Evolutionary conservation across 1,140 invertebrate genomes (phyloP).

Genomic region (Drosophila athabasca): DNA sequence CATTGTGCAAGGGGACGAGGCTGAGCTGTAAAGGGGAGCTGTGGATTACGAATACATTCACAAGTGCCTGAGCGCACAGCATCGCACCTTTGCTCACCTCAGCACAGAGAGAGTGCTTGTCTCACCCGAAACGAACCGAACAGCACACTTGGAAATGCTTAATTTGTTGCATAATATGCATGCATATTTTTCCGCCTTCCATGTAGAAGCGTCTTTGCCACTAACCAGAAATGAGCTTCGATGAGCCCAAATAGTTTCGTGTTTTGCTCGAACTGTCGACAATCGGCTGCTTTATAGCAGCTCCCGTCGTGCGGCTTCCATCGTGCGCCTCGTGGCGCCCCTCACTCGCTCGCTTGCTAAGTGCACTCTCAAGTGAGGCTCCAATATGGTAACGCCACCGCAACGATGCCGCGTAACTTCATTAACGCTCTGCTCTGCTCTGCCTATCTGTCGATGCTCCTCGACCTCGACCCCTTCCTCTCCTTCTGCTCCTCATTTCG

Average conservation of each 20-base stretch:
- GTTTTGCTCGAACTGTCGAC: slow-evolving; percentile 29
- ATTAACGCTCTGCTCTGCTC: slow-evolving; percentile 33
- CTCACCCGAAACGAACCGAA: slow-evolving; percentile 1
- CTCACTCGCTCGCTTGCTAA: neutral
- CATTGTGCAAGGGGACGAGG: neutral
- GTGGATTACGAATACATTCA: slow-evolving; percentile 24
- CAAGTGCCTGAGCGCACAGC: slow-evolving; percentile 18
- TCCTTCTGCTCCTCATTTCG: slow-evolving; percentile 11
- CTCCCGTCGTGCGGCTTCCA: neutral
- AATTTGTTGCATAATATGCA: slow-evolving; percentile 49
- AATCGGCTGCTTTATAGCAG: slow-evolving; percentile 13
- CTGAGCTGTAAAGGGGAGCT: no score
- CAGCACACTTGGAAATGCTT: slow-evolving; percentile 41
- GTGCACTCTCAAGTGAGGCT: no score
- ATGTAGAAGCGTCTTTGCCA: slow-evolving; percentile 2
- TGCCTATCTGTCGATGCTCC: slow-evolving; percentile 1
- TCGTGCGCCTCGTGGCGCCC: no score
- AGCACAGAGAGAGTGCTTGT: neutral
- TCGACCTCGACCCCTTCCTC: neutral
- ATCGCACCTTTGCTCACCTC: neutral
- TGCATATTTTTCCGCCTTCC: slow-evolving; percentile 22
- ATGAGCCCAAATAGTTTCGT: slow-evolving; percentile 56
- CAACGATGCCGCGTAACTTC: slow-evolving; percentile 41
- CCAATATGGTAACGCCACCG: neutral
- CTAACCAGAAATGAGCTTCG: slow-evolving; percentile 47